Conservation (phyloP, 1,140 invertebrate genomes). For the Bombyx mandarina region DNA sequence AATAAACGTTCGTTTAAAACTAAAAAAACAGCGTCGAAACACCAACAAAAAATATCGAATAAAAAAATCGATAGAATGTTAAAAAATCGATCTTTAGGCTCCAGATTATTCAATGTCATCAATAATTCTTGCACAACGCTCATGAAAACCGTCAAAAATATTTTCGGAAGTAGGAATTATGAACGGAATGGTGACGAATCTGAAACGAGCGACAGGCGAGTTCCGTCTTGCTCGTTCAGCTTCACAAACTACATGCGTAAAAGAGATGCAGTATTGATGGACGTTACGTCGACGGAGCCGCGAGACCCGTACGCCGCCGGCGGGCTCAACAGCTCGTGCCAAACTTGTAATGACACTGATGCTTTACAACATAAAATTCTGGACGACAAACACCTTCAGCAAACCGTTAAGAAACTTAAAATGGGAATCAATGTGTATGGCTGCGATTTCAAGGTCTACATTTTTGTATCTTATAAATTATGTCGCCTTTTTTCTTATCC, state of each 20-base stretch:
- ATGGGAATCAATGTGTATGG: conserved; percentile 61
- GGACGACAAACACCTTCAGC: conserved; percentile 30
- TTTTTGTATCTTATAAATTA: not conserved
- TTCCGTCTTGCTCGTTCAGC: conserved; percentile 26
- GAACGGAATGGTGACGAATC: not conserved
- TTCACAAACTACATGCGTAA: conserved; percentile 46
- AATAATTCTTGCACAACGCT: conserved; percentile 47
- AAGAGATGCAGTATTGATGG: conserved; percentile 27
- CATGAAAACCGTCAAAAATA: conserved; percentile 39
- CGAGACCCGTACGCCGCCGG: no score
- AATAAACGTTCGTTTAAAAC: conserved; percentile 5
- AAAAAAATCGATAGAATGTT: conserved; percentile 4
- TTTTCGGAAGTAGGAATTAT: conserved; percentile 31
- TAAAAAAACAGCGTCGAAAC: conserved; percentile 6
- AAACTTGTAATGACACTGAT: conserved; percentile 43
- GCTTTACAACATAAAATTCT: conserved; percentile 35
- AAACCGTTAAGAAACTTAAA: conserved; percentile 52
- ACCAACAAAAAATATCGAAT: conserved; percentile 7
- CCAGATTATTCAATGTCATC: conserved; percentile 36
- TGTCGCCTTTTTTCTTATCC: no score
- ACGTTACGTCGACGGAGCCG: no score
- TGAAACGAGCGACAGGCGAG: conserved; percentile 9
- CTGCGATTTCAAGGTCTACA: conserved; percentile 58
- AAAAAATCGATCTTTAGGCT: conserved; percentile 27
- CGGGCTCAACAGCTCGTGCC: conserved; percentile 19